Base-by-base conservation (phyloP, 2,888 invertebrate genomes). In the Toxonevra muliebris region DNA sequence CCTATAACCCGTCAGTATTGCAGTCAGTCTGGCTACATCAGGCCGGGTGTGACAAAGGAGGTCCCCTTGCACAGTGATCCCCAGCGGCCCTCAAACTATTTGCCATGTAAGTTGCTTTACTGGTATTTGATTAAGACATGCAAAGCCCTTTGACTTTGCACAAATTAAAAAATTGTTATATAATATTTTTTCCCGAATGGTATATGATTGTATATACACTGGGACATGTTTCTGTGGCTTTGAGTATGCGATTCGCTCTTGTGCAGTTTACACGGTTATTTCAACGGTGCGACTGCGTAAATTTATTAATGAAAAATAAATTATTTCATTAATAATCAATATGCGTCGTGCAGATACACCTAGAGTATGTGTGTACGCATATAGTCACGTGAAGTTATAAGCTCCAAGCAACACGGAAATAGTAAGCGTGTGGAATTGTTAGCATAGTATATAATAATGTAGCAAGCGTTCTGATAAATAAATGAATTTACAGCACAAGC, bases 291-390 rank as follows among this genome's bases (percentile, higher is more conserved):
- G 17, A 42, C 42, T 59, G 45, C 41, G 59, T 59, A 43, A 45
- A 59, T 59, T 59, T 43, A 59, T 59, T 54, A 54, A 62, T 62
- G 62, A 54, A 62, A 62, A 62, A 62, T 55, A 62, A 62, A 62
- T 62, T 43, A 53, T 53, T 62, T 53, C 62, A 62, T 59, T 59
- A 43, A 12, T 42, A 59, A 59, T 59, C 59, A 59, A 17, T 59
- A 30, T 19, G n/a, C n/a, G 5, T 48, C 9, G 2, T 30, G n/a
- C 15, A n/a, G n/a, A n/a, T n/a, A n/a, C n/a, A n/a, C n/a, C 50
- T 10, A 17, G 17, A 50, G 7, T 17, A n/a, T 13, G 5, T 17
- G 7, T 52, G 52, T 5, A 52, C 10, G n/a, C 7, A 52, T n/a
- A 17, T 55, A 30, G 5, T 20, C n/a, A 13, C 20, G 30, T 30